phyloP scores from a whole-genome alignment of 2,888 invertebrate species.

The Microdon myrmicae region DNA sequence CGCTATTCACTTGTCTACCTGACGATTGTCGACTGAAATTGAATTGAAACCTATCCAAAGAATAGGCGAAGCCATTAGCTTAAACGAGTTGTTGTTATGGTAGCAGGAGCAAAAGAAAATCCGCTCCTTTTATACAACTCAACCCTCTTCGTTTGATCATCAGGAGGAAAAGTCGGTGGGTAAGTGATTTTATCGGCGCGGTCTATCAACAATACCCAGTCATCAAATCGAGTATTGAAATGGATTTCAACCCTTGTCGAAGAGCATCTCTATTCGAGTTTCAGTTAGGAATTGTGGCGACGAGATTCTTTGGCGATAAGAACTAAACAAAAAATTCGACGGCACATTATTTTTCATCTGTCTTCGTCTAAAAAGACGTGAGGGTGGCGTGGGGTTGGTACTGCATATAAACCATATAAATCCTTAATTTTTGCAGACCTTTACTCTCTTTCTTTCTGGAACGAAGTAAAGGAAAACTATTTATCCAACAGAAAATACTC shows the following conservation, averaged over 20 bases:
- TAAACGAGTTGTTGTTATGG: constrained; percentile 56
- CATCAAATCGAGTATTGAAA: constrained; percentile 13
- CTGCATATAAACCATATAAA: constrained; percentile 28
- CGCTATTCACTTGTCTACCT: constrained; percentile 48
- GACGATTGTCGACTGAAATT: constrained; percentile 51
- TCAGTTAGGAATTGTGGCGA: constrained; percentile 38
- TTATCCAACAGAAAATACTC: constrained; percentile 8
- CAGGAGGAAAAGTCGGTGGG: constrained; percentile 19
- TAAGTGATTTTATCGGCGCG: constrained; percentile 48
- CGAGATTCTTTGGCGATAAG: constrained; percentile 50
- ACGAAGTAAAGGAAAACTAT: constrained; percentile 17
- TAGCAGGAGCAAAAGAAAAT: constrained; percentile 26
- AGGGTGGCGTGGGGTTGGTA: neutral
- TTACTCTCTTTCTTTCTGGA: neutral
- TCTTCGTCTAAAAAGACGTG: neutral
- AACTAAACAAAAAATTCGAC: constrained; percentile 9
- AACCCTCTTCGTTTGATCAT: constrained; percentile 28
- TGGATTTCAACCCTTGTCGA: constrained; percentile 34
- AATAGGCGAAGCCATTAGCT: constrained; percentile 53
- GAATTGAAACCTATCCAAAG: constrained; percentile 55
- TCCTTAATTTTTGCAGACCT: constrained; percentile 29
- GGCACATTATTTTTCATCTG: constrained; percentile 28
- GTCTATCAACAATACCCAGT: constrained; percentile 39
- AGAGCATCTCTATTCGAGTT: constrained; percentile 20
- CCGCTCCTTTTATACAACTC: constrained; percentile 19